phyloP scores from a whole-genome alignment of 2,888 invertebrate genomes.

The Caenorhabditis virilis region DNA sequence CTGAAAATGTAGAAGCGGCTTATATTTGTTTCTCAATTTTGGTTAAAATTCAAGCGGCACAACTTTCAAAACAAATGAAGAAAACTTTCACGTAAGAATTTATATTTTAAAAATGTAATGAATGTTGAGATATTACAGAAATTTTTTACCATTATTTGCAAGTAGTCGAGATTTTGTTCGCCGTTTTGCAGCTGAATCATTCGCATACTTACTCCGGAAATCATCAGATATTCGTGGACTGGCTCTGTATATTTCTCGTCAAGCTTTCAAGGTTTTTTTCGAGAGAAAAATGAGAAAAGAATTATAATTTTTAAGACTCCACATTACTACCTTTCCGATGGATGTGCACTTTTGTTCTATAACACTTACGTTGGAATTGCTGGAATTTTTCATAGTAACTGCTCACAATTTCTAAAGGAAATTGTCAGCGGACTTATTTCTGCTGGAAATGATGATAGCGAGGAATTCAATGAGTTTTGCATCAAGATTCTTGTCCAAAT shows the following conservation, averaged over 20 bases:
- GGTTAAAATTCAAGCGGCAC: conserved; percentile 86
- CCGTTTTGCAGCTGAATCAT: conserved; percentile 92
- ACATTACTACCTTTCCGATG: conserved; percentile 70
- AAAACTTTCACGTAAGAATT: conserved; percentile 53
- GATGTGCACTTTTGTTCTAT: conserved; percentile 85
- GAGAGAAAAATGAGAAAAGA: conserved; percentile 1
- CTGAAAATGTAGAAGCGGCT: conserved; percentile 77
- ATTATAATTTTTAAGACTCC: conserved; percentile 11
- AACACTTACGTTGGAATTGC: conserved; percentile 84
- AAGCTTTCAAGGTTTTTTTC: conserved; percentile 45
- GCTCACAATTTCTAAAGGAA: conserved; percentile 22
- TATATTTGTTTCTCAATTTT: conserved; percentile 85
- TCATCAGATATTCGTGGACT: conserved; percentile 57
- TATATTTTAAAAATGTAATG: conserved; percentile 1
- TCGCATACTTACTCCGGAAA: conserved; percentile 86
- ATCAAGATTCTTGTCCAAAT: conserved; percentile 36
- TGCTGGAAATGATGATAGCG: conserved; percentile 1
- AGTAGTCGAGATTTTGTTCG: conserved; percentile 83
- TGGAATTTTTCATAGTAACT: conserved; percentile 81
- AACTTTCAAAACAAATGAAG: conserved; percentile 80
- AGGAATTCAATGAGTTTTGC: conserved; percentile 22
- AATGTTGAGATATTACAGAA: conserved; percentile 24
- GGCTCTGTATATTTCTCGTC: conserved; percentile 36
- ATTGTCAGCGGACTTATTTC: conserved; percentile 15
- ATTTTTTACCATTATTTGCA: conserved; percentile 76